Evolutionary conservation across 2,113 vertebrate species (phyloP), one percentile per base, ranked within the genome.

Genomic region (Isichthys henryi): DNA sequence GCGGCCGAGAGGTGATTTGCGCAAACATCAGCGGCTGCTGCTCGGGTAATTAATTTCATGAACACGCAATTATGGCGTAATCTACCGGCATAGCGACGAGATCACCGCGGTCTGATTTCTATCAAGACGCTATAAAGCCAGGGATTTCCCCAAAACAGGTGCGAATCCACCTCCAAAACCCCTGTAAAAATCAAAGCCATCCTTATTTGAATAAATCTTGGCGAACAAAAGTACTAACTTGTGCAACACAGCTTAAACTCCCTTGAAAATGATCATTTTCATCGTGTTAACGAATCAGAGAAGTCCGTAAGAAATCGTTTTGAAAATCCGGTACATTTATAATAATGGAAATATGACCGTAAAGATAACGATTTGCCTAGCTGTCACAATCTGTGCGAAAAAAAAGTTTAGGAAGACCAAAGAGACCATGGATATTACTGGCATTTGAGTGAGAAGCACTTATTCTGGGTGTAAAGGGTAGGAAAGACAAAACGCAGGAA

Each of bases 1-100:
- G 53, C 49, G n/a, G 53, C 27, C 35, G 45, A 88, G 46, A 88
- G 53, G 52, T 39, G 53, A 62, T 62, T 39, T 62, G 70, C 31
- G 87, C 89, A 50, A n/a, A 85, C 62, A 35, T 50, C 27, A 35
- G 70, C 88, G 56, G 58, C 88, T 48, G 88, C 31, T 52, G 88
- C 89, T 90, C 45, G 39, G 21, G 91, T 84, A 90, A 87, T 85
- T 88, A 46, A 89, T 89, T 62, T 89, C 50, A 91, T 87, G 88
- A 91, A 90, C 89, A 56, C 88, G 48, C 49, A 82, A 82, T 83
- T 50, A 88, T 17, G 27, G 48, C 58, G 49, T 56, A 88, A 92
- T 88, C 74, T 11, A 87, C 91, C 91, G 70, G 66, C 6, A 27
- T 5, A 70, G 50, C 21, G 45, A 48, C 52, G 49, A 39, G 52